phyloP scores from a whole-genome alignment of 2,797 vertebrate species.

The Pantherophis alleghaniensis region DNA sequence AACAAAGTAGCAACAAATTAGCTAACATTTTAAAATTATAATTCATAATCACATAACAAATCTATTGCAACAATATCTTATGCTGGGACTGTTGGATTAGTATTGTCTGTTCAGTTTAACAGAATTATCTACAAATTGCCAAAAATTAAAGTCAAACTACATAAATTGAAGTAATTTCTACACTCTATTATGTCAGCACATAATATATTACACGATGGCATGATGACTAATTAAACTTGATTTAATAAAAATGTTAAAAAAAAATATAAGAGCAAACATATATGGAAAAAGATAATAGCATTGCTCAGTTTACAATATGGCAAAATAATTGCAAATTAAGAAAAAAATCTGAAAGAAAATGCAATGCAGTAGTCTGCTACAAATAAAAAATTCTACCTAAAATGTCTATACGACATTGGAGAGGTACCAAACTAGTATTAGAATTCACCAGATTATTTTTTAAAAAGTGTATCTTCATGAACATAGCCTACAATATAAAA shows the following conservation, averaged over 20 bases:
- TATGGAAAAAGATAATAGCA: not conserved
- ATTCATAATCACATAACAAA: not conserved
- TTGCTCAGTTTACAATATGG: not conserved
- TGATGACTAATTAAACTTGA: not conserved
- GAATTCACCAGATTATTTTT: not conserved
- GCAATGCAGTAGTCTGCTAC: not conserved
- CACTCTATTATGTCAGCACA: not conserved
- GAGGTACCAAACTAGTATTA: not conserved
- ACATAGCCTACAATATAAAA: not conserved
- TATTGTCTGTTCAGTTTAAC: not conserved
- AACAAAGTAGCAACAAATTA: conserved; percentile 14
- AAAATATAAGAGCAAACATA: not conserved
- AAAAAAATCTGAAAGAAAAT: not conserved
- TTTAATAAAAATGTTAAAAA: not conserved
- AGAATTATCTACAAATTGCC: not conserved
- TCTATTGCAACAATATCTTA: not conserved
- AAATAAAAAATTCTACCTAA: not conserved
- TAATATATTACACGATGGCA: not conserved
- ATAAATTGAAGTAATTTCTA: not conserved
- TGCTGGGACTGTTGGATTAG: not conserved
- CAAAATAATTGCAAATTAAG: not conserved
- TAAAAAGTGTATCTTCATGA: not conserved
- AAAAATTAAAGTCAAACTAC: not conserved
- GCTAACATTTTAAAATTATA: not conserved
- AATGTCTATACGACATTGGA: not conserved